Conservation (phyloP, 2,888 invertebrate genomes). For the Dasysyrphus albostriatus region DNA sequence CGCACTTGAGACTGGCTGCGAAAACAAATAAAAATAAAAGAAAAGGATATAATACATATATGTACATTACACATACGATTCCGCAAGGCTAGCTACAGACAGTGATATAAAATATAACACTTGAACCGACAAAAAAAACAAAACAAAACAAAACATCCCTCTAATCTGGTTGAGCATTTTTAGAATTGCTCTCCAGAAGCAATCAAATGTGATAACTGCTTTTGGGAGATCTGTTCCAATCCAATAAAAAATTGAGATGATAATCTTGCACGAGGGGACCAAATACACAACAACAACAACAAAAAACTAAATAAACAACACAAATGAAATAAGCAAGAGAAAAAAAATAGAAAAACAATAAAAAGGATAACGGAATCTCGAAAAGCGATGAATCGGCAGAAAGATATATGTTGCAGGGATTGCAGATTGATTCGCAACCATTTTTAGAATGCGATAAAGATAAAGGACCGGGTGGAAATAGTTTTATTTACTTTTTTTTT, state of each 20-base stretch:
- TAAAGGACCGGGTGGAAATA: conserved; percentile 18
- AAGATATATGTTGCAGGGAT: conserved; percentile 71
- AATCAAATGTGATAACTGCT: conserved; percentile 74
- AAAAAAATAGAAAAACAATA: conserved; percentile 31
- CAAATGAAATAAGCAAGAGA: conserved; percentile 32
- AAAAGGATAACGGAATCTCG: conserved; percentile 53
- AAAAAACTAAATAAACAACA: conserved; percentile 31
- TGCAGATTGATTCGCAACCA: conserved; percentile 71
- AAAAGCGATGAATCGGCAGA: conserved; percentile 65
- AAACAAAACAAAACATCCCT: conserved; percentile 9
- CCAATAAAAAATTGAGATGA: conserved; percentile 66
- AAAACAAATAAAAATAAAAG: conserved; percentile 9
- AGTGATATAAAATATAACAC: not conserved
- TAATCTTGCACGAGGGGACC: conserved; percentile 53
- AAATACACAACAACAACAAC: conserved; percentile 8
- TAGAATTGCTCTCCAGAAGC: conserved; percentile 52
- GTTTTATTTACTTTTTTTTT: conserved; percentile 3
- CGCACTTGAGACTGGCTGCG: conserved; percentile 54
- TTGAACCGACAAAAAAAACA: not conserved
- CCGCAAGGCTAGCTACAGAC: conserved; percentile 6
- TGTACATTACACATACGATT: conserved; percentile 5
- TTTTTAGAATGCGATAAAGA: conserved; percentile 63
- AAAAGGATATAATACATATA: not conserved
- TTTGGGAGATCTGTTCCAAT: conserved; percentile 56
- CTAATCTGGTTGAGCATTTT: conserved; percentile 44